Evolutionary conservation across 2,113 vertebrate genomes (phyloP).

Genomic region (Callionymus lyra): DNA sequence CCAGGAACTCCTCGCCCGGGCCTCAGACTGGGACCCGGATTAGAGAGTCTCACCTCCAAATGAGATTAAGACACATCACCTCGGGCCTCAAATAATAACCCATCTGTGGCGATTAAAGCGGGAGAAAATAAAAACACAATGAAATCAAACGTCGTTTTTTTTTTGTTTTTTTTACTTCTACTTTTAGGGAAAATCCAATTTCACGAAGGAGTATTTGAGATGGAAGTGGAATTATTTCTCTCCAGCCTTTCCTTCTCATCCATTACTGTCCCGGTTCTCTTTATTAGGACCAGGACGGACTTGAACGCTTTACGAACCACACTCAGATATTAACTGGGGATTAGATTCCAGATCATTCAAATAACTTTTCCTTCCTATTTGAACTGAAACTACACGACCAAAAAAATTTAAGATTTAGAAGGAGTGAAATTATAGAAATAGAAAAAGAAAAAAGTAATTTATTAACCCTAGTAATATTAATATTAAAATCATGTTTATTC

Average conservation of each 20-base stretch:
- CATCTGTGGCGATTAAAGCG: slow-evolving; percentile 30
- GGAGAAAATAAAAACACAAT: slow-evolving; percentile 31
- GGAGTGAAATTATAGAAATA: too few species aligned
- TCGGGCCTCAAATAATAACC: slow-evolving; percentile 45
- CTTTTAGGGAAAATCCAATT: too few species aligned
- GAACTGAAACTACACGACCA: too few species aligned
- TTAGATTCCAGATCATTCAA: too few species aligned
- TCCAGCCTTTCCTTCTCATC: background rate
- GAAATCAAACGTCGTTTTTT: slow-evolving; percentile 50
- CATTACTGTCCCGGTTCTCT: background rate
- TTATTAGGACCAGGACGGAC: too few species aligned
- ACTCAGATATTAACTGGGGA: too few species aligned
- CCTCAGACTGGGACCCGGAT: slow-evolving; percentile 31
- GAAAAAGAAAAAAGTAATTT: too few species aligned
- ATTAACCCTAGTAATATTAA: too few species aligned
- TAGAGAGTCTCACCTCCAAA: slow-evolving; percentile 48
- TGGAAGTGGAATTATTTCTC: slow-evolving; percentile 13
- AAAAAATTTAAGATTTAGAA: too few species aligned
- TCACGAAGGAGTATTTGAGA: background rate
- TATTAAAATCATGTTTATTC: too few species aligned
- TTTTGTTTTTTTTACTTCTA: slow-evolving; percentile 31
- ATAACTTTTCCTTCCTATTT: too few species aligned
- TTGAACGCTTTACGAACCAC: too few species aligned
- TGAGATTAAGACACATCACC: slow-evolving; percentile 45
- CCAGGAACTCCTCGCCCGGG: slow-evolving; percentile 11